A percentile compares a stretch with the other conserved stretches of the same genome.
phyloP scores from a whole-genome alignment of 1,140 invertebrate genomes.

The Drosophila orosa region DNA sequence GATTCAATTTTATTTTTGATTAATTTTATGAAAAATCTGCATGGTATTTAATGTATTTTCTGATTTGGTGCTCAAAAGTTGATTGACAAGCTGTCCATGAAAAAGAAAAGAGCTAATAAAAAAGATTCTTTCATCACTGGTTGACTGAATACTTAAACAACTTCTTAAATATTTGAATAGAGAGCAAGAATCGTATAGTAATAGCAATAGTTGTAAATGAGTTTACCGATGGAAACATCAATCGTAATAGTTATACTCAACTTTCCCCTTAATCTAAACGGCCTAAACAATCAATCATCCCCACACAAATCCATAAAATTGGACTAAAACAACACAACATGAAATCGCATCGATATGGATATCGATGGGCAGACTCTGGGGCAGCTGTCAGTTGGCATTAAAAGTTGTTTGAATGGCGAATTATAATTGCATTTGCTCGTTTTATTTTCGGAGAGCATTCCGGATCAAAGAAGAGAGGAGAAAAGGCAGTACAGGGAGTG shows the following conservation, averaged over 20 bases:
- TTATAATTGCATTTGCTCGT: conserved; percentile 70
- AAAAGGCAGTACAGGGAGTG: neutral
- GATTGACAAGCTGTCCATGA: neutral
- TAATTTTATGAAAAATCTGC: neutral
- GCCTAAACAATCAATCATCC: conserved; percentile 37
- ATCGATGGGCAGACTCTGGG: conserved; percentile 20
- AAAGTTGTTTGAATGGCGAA: conserved; percentile 61
- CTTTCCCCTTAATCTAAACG: neutral
- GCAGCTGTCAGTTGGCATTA: conserved; percentile 52
- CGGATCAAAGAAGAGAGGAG: conserved; percentile 1
- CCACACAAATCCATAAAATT: conserved; percentile 31
- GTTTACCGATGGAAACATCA: neutral
- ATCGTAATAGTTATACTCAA: neutral
- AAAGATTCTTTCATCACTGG: too few species aligned
- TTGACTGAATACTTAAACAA: neutral
- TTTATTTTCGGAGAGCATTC: conserved; percentile 26
- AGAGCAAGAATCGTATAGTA: neutral
- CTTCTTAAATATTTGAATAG: neutral
- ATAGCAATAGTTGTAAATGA: neutral
- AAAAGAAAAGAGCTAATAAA: too few species aligned
- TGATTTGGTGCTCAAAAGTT: neutral
- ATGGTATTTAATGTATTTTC: neutral
- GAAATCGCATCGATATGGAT: conserved; percentile 12
- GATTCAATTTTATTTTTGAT: neutral
- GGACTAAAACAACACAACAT: conserved; percentile 18